phyloP scores from a whole-genome alignment of 1,140 invertebrate species.

The Limonius californicus region DNA sequence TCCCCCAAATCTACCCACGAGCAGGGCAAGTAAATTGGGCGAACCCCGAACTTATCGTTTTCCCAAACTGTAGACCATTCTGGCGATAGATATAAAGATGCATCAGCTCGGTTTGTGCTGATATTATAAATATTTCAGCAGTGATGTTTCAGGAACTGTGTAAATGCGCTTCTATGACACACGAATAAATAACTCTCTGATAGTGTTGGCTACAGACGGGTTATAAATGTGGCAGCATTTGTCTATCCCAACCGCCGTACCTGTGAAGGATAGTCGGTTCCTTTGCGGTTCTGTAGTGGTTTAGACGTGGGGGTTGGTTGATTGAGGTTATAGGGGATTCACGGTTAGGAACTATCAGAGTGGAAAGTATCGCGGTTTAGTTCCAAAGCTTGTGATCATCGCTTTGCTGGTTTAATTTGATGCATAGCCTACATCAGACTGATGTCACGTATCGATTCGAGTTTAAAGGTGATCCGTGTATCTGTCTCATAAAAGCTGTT shows the following conservation, averaged over 20 bases:
- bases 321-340: slow-evolving; percentile 20
- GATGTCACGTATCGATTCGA: slow-evolving; percentile 6
- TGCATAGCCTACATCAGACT: slow-evolving; percentile 22
- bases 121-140: not conserved
- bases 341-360: slow-evolving; percentile 23
- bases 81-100: not conserved
- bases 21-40: too few relatives aligned
- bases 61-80: too few relatives aligned
- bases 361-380: slow-evolving; percentile 33
- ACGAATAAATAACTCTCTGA: not conserved
- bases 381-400: slow-evolving; percentile 29
- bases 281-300: slow-evolving; percentile 22
- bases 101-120: not conserved
- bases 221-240: slow-evolving; percentile 2
- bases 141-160: not conserved
- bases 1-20: too few relatives aligned
- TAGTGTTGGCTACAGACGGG: not conserved
- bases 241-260: not conserved
- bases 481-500: not conserved
- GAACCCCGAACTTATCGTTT: too few relatives aligned
- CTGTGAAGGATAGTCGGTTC: slow-evolving; percentile 20
- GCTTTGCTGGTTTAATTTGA: slow-evolving; percentile 33
- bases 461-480: slow-evolving; percentile 8
- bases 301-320: slow-evolving; percentile 9
- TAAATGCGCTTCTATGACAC: not conserved